A percentile compares a stretch with the other conserved stretches of the same genome.
These are phyloP conservation scores for Psophia crepitans DNA, from an alignment of 2,113 vertebrate species.

Conservation along the genomic window DNA sequence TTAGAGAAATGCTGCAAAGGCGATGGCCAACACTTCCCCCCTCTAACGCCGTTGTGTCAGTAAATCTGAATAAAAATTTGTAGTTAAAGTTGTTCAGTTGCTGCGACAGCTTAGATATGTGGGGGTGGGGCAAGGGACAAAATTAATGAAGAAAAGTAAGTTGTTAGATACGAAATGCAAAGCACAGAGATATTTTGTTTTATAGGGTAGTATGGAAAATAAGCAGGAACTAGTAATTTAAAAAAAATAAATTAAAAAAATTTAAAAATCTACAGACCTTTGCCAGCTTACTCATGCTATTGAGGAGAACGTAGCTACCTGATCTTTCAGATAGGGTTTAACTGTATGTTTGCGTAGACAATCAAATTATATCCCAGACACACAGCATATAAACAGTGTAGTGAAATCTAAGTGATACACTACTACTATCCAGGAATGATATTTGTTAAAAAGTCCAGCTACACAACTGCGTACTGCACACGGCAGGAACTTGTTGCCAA, in stretches of 20 bases:
- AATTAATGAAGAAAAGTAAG: not conserved
- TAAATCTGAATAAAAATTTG: conserved; percentile 63
- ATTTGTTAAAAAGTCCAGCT: not conserved
- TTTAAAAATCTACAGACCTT: not conserved
- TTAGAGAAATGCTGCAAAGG: conserved; percentile 72
- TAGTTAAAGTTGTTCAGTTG: conserved; percentile 57
- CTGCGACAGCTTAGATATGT: conserved; percentile 23
- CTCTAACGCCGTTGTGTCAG: conserved; percentile 42
- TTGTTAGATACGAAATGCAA: conserved; percentile 13
- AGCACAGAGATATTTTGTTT: not conserved
- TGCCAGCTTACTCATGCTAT: not conserved
- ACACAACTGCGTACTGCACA: not conserved
- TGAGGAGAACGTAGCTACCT: not conserved
- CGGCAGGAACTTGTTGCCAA: conserved; percentile 19
- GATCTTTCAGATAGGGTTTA: not conserved
- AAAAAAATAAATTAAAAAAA: not conserved
- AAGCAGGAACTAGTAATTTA: not conserved
- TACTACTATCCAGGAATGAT: not conserved
- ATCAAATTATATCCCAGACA: not conserved
- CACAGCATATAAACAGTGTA: not conserved
- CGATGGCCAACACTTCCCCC: conserved; percentile 50
- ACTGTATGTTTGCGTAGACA: not conserved
- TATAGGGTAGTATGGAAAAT: not conserved
- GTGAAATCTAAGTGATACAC: not conserved
- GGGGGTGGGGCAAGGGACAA: not conserved